Percentiles rank a stretch among this genome's conserved stretches.
Evolutionary conservation across 2,888 invertebrate species (phyloP).

Genomic region (Drosophila mulleri): DNA sequence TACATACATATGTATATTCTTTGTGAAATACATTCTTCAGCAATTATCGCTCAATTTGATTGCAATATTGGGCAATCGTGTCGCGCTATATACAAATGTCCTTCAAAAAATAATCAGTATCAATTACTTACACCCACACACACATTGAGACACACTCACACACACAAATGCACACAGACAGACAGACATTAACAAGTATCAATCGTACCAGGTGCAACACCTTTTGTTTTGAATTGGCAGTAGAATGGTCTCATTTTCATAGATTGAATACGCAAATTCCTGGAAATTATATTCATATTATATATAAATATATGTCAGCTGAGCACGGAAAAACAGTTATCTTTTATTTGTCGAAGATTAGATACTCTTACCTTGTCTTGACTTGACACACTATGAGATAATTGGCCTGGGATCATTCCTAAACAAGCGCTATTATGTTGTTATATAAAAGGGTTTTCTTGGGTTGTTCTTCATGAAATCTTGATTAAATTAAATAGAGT

Average conservation of each 20-base stretch:
- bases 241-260: not conserved
- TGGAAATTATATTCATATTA: slow-evolving; percentile 10
- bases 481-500: not conserved
- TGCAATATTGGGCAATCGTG: slow-evolving; percentile 59
- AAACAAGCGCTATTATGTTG: not conserved
- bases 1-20: too few relatives aligned
- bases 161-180: slow-evolving; percentile 2
- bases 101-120: slow-evolving; percentile 75
- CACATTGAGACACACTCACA: slow-evolving; percentile 1
- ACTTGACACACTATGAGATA: not conserved
- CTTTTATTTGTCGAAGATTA: slow-evolving; percentile 10
- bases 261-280: slow-evolving; percentile 5
- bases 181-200: slow-evolving; percentile 10
- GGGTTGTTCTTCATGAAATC: not conserved
- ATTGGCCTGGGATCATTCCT: not conserved
- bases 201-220: slow-evolving; percentile 37
- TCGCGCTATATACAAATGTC: slow-evolving; percentile 57
- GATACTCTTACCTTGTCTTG: slow-evolving; percentile 1
- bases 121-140: slow-evolving; percentile 49
- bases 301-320: slow-evolving; percentile 1
- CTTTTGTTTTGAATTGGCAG: not conserved
- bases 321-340: not conserved
- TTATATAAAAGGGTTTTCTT: slow-evolving; percentile 3
- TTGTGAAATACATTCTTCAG: slow-evolving; percentile 21
- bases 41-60: slow-evolving; percentile 34